Base-by-base conservation (phyloP, 2,797 vertebrate species). In the Gastrophryne carolinensis region DNA sequence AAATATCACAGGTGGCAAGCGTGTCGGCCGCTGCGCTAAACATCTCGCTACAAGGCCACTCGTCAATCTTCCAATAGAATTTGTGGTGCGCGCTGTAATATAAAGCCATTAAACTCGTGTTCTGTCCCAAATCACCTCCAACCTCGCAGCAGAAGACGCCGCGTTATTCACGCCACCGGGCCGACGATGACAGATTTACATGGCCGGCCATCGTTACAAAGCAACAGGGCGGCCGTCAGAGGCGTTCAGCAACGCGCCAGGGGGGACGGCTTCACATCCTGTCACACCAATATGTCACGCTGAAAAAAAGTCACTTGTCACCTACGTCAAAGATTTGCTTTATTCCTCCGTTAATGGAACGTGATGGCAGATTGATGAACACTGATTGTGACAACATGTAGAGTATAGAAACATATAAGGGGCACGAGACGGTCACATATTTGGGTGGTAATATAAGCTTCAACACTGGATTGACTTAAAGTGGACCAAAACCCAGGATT, bases 41-140 rank as follows among this genome's bases (percentile, higher is more conserved):
- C 34, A 49, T 19, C 47, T 21, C 15, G 63, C 4, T 66, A 66
- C 63, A 66, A 66, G 63, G 63, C 30, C 63, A 13, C 63, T 66
- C 30, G n/a, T 13, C 15, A 47, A 44, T 24, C 47, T 35, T 66
- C 35, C 15, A 52, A 52, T 66, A 34, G 44, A 24, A 66, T 66
- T 66, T 66, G 29, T 66, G 47, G 29, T 2, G 13, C 52, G 5
- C 0, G 12, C 13, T 2, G 15, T 23, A 34, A 4, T 35, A 13
- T 50, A 50, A 23, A 34, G 30, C 52, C 63, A 66, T 66, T 66
- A 52, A n/a, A 66, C 30, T 66, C 63, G 29, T 8, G 44, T 15
- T 19, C 7, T 30, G 63, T 47, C 63, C 15, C 11, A 5, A 52
- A 47, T 11, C 63, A 52, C 15, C 13, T 3, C 19, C 5, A 44